Evolutionary conservation across 2,888 invertebrate genomes (phyloP), one percentile per base, ranked within the genome.

Genomic region (Notodonta ziczac): DNA sequence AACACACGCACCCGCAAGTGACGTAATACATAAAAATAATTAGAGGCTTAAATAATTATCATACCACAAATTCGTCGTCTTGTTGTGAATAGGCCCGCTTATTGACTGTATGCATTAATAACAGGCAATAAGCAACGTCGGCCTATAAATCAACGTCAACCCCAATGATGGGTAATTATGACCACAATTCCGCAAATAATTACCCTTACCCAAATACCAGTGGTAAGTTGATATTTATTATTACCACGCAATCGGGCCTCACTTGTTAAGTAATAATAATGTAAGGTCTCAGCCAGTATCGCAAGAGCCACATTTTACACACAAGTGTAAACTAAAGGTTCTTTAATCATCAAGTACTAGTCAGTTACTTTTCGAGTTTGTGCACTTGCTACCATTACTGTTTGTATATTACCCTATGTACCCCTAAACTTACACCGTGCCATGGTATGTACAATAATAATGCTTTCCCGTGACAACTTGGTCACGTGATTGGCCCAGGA

Each of bases 81-180:
- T 48, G 48, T n/a, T 42, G 16, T 50, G 16, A 16, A 50, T 50
- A 50, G 16, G 5, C 4, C 50, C 14, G 16, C 50, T 16, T 50
- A 50, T 50, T 16, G 14, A 50, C 48, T 50, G 14, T 14, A 7
- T 14, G 14, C 48, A 50, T 50, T 50, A 50, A 50, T 50, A 8
- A 50, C 50, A 8, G 50, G 16, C 50, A 50, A 16, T 16, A 50
- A 50, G 50, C 50, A 50, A 50, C 50, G 16, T 50, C 16, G 16
- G 16, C 50, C 50, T 50, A 50, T 16, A 16, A 50, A 50, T 50
- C 50, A 50, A 50, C 50, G 50, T 50, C 50, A 50, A 16, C 16
- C 9, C 50, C 14, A 50, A 50, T 50, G 50, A 50, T 50, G 50
- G 50, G 50, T 50, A 50, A 50, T 50, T 50, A 50, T 50, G 50